Percentiles rank a stretch among this genome's conserved stretches.
Evolutionary conservation across 2,888 invertebrate genomes (phyloP).

Genomic region (Mesoligia furuncula): DNA sequence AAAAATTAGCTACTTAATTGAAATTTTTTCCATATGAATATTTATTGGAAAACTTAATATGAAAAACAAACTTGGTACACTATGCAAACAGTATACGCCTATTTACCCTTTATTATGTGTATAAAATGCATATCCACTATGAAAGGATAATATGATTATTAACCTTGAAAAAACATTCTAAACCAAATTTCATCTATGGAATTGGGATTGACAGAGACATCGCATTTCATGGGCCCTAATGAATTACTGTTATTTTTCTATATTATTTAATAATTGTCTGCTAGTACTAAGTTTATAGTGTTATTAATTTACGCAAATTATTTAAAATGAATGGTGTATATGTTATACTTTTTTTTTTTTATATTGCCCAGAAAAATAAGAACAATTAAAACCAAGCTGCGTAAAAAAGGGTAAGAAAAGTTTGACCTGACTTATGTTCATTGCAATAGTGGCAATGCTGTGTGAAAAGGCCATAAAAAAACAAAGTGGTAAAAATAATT

Average conservation of each 20-base stretch:
- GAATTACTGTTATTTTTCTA: background rate
- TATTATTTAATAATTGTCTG: background rate
- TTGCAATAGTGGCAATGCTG: background rate
- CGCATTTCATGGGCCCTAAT: background rate
- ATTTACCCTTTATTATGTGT: background rate
- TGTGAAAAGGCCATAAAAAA: background rate
- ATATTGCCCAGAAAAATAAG: background rate
- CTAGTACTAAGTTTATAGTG: background rate
- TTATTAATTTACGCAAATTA: background rate
- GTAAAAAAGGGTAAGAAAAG: background rate
- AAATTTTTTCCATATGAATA: background rate
- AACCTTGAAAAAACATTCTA: background rate
- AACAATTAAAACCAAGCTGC: background rate
- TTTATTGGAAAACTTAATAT: background rate
- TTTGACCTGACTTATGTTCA: background rate
- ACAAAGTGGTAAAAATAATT: background rate
- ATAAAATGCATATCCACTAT: background rate
- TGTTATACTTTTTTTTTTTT: background rate
- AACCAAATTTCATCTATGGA: too few relatives aligned
- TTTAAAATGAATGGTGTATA: background rate
- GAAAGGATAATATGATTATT: background rate
- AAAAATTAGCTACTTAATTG: slow-evolving; percentile 6
- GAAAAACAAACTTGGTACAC: background rate
- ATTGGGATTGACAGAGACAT: background rate
- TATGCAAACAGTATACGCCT: background rate